These are phyloP conservation scores for Azorinus chamasolen DNA, from an alignment of 2,888 invertebrate genomes.

Conservation along the genomic window DNA sequence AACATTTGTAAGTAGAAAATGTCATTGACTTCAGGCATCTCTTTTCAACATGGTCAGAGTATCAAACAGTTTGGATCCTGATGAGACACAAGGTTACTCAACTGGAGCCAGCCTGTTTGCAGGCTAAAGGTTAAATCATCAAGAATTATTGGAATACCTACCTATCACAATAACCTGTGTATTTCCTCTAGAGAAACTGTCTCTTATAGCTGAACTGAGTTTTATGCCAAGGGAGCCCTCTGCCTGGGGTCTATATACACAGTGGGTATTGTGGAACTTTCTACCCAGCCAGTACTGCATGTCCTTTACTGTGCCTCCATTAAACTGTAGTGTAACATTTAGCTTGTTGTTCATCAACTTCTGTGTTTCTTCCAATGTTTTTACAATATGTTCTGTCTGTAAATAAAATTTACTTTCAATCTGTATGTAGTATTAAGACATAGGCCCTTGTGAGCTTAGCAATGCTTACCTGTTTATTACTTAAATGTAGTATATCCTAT, in stretches of 20 bases:
- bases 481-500: no score
- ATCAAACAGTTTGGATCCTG: no score
- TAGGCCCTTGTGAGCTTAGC: neutral
- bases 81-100: no score
- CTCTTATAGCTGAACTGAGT: conserved; percentile 58
- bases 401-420: no score
- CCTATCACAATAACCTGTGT: conserved; percentile 70
- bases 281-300: conserved; percentile 70
- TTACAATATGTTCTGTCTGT: conserved; percentile 72
- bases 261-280: conserved; percentile 37
- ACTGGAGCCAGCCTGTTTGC: no score
- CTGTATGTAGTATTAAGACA: no score
- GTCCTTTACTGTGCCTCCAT: conserved; percentile 60
- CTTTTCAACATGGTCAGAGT: no score
- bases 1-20: no score
- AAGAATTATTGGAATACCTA: no score
- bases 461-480: neutral
- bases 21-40: no score
- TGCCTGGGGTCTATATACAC: conserved; percentile 55
- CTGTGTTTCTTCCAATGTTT: conserved; percentile 40
- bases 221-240: conserved; percentile 67
- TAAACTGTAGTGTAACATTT: conserved; percentile 64
- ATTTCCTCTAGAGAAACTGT: conserved; percentile 61
- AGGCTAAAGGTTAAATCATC: no score
- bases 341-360: conserved; percentile 17